A percentile compares a stretch with the other conserved stretches of the same genome.
Conservation (phyloP, 2,797 vertebrate genomes). For the Siniperca undulata region DNA sequence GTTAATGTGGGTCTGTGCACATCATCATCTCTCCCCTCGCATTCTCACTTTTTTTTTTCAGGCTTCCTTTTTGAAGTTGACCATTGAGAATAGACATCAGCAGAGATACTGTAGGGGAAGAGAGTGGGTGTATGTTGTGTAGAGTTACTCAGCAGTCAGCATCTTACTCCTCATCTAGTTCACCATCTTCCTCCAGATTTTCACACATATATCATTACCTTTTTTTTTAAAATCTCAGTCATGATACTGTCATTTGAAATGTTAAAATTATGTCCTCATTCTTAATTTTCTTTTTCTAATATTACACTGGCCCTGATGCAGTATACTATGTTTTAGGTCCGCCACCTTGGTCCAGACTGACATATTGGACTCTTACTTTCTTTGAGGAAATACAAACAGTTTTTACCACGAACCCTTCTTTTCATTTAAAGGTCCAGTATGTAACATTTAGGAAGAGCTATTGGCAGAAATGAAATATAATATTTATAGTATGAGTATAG, state of each 20-base stretch:
- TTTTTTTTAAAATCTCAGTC: constrained; percentile 8
- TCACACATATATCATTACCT: not conserved
- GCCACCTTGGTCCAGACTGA: not conserved
- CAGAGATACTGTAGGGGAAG: constrained; percentile 10
- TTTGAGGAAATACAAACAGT: not conserved
- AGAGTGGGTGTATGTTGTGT: constrained; percentile 15
- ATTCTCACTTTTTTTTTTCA: constrained; percentile 36
- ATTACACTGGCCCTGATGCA: not conserved
- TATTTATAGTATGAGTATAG: too few species aligned
- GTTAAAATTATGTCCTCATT: not conserved
- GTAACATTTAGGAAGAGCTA: too few species aligned
- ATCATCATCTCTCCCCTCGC: constrained; percentile 22
- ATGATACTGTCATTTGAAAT: not conserved
- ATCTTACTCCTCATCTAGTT: not conserved
- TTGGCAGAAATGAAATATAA: too few species aligned
- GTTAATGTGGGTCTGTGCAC: constrained; percentile 14
- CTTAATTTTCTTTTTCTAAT: not conserved
- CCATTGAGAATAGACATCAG: constrained; percentile 35
- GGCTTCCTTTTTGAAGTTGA: constrained; percentile 41
- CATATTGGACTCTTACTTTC: not conserved
- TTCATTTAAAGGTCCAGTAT: too few species aligned
- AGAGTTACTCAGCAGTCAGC: constrained; percentile 24
- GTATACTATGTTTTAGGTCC: not conserved
- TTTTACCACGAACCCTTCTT: not conserved
- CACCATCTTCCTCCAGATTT: constrained; percentile 19